Conservation (phyloP, 2,113 vertebrate genomes). For the Dissostichus mawsoni region DNA sequence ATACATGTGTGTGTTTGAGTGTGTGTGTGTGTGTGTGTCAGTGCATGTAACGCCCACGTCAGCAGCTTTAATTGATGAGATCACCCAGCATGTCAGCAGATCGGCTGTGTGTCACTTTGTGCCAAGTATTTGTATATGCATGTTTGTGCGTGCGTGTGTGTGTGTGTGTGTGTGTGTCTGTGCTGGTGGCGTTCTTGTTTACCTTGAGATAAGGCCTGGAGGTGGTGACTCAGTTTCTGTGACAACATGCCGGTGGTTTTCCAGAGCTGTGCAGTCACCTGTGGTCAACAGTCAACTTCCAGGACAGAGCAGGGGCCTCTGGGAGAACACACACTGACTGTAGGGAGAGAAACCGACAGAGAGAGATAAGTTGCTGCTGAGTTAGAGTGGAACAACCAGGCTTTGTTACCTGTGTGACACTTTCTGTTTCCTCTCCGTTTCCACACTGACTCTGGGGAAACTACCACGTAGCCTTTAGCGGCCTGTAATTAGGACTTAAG, state of each 20-base stretch:
- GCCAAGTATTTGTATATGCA: constrained; percentile 23
- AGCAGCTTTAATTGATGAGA: constrained; percentile 35
- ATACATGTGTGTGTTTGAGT: neutral
- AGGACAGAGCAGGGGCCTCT: constrained; percentile 11
- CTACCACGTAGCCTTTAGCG: constrained; percentile 44
- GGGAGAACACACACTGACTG: constrained; percentile 4
- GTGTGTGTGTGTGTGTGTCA: constrained; percentile 3
- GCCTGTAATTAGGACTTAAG: constrained; percentile 65
- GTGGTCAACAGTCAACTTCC: constrained; percentile 32
- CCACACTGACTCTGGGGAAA: constrained; percentile 48
- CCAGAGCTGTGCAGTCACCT: constrained; percentile 8
- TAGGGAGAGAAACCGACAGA: neutral
- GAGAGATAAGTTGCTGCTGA: neutral
- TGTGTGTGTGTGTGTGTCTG: constrained; percentile 14
- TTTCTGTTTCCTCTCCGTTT: constrained; percentile 52
- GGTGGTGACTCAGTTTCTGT: constrained; percentile 38
- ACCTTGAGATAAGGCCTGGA: constrained; percentile 43
- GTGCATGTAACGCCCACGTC: neutral
- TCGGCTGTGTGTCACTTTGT: neutral
- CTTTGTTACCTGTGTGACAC: constrained; percentile 42
- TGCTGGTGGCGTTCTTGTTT: constrained; percentile 41
- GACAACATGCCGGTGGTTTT: constrained; percentile 56
- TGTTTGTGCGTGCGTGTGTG: constrained; percentile 4
- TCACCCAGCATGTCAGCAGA: constrained; percentile 15
- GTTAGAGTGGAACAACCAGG: neutral